Percentiles rank a stretch among this genome's conserved stretches.
Conservation (phyloP, 2,888 invertebrate species). For the Protophormia terraenovae region DNA sequence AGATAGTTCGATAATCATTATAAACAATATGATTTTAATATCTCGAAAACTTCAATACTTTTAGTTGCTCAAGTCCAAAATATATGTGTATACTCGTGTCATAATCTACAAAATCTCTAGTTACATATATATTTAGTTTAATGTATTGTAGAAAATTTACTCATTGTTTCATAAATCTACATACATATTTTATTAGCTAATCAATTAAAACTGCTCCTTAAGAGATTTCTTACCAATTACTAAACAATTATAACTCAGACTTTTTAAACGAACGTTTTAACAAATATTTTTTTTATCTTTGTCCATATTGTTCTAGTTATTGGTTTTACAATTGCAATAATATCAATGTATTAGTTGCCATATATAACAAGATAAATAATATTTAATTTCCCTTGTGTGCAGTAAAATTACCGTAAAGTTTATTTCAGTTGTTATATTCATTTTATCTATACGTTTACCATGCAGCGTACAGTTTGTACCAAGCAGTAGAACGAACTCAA, state of each 20-base stretch:
- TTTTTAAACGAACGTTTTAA: background rate
- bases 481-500: slow-evolving; percentile 71
- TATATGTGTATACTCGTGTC: too few species aligned
- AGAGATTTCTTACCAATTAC: background rate
- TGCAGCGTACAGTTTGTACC: slow-evolving; percentile 77
- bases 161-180: background rate
- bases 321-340: background rate
- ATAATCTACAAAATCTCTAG: too few species aligned
- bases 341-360: background rate
- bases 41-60: too few species aligned
- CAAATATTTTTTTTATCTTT: background rate
- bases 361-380: slow-evolving; percentile 11
- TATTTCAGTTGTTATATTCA: too few species aligned
- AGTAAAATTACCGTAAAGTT: background rate
- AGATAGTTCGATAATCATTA: too few species aligned
- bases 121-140: too few species aligned
- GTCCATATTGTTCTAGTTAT: background rate
- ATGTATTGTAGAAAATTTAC: too few species aligned
- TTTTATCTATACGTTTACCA: slow-evolving; percentile 10
- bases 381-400: slow-evolving; percentile 26
- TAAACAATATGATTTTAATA: too few species aligned
- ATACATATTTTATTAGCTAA: too few species aligned
- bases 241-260: slow-evolving; percentile 5
- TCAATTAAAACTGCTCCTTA: background rate
- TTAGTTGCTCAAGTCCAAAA: too few species aligned